Evolutionary conservation across 2,797 vertebrate species (phyloP).

Genomic region (Cossypha polioptera): DNA sequence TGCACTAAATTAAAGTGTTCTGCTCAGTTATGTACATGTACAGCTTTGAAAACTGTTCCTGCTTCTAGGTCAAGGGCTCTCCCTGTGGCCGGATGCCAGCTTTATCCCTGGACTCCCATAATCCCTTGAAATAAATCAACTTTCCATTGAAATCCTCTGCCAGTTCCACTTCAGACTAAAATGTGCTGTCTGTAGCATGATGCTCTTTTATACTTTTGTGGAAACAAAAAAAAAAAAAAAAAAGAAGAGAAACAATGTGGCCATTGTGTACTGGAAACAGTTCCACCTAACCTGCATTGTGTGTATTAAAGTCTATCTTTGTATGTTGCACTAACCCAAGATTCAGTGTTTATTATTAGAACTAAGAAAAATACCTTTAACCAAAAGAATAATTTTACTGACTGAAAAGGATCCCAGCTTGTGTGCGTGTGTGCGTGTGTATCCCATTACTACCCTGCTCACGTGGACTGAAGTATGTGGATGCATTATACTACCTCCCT

Average conservation of each 20-base stretch:
- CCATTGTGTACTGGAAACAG: slow-evolving; percentile 2
- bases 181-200: slow-evolving; percentile 45
- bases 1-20: slow-evolving; percentile 61
- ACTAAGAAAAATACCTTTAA: slow-evolving; percentile 34
- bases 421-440: not conserved
- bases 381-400: not conserved
- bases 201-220: slow-evolving; percentile 53
- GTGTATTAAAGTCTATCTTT: not conserved
- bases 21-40: slow-evolving; percentile 53
- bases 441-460: not conserved
- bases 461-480: not conserved
- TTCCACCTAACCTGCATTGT: not conserved
- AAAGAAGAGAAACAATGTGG: slow-evolving; percentile 32
- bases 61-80: slow-evolving; percentile 82
- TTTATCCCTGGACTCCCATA: slow-evolving; percentile 73
- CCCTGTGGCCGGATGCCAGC: slow-evolving; percentile 74
- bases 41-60: slow-evolving; percentile 64
- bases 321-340: not conserved
- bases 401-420: not conserved
- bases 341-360: slow-evolving; percentile 34
- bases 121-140: slow-evolving; percentile 80
- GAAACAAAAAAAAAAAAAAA: not conserved
- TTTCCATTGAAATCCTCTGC: slow-evolving; percentile 74
- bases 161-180: slow-evolving; percentile 69
- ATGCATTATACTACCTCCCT: not conserved